Evolutionary conservation across 1,140 invertebrate species (phyloP), one percentile per base, ranked within the genome.

Genomic region (Aphaenogaster rudis): DNA sequence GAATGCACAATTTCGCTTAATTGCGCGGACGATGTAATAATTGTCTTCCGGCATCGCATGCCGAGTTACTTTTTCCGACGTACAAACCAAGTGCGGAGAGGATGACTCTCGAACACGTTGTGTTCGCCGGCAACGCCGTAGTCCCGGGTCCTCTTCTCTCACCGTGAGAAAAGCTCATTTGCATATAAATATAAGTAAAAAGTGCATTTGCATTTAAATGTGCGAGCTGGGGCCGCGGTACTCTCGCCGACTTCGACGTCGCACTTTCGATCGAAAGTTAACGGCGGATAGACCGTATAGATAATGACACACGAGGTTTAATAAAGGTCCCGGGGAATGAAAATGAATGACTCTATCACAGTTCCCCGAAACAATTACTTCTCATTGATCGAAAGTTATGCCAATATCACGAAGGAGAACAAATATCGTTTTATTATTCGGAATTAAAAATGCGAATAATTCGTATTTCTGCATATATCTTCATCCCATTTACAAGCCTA

Each of bases 101-200:
- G 6, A 71, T 50, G 39, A 39, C 45, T 76, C 50, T 59, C 39
- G 11, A 90, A 21, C 33, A 15, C n/a, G 39, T 54, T 45, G 72
- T 33, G 69, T 80, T 67, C 78, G 64, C 57, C 79, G 84, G 21
- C 57, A n/a, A 42, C 45, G 15, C 11, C 15, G 8, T 52, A 9
- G 61, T 61, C 74, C 69, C 48, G 17, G 36, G 36, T 28, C 21
- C 48, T 28, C 11, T n/a, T n/a, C 45, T 64, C 57, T 76, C 74
- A 48, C 42, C 74, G 33, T 45, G 86, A 63, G 76, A 85, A 88
- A 72, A 80, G 50, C 33, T 72, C 86, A 90, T 90, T 88, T 90
- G 80, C 89, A 88, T 90, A 86, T 90, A 90, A 91, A 91, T 91
- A 91, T 90, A 90, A 90, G 86, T 88, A 88, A 90, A 90, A 90